A percentile compares a stretch with the other conserved stretches of the same genome.
Conservation (phyloP, 2,113 vertebrate species). For the Grammatotria lemairii region DNA sequence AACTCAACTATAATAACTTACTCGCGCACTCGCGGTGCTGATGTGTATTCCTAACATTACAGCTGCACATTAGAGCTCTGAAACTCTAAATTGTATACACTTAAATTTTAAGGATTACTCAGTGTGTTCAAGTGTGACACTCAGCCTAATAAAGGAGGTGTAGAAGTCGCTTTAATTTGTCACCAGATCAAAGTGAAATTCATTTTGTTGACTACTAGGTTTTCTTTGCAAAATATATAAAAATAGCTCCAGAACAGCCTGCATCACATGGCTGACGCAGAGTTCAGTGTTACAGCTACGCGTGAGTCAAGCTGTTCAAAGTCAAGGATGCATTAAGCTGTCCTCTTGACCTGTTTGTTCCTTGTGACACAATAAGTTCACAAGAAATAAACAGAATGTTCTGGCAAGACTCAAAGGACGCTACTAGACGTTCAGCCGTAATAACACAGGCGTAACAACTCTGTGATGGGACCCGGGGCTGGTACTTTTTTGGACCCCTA, state of each 20-base stretch:
- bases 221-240: background rate
- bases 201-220: background rate
- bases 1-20: background rate
- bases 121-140: background rate
- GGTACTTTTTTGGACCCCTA: background rate
- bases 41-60: background rate
- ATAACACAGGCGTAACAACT: background rate
- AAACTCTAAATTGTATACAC: background rate
- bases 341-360: background rate
- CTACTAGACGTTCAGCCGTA: background rate
- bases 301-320: background rate
- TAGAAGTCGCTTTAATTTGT: background rate
- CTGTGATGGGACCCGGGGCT: background rate
- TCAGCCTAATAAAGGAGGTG: background rate
- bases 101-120: background rate
- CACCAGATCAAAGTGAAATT: background rate
- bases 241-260: background rate
- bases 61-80: background rate
- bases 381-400: background rate
- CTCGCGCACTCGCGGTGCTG: background rate
- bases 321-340: background rate
- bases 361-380: background rate
- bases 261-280: background rate
- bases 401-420: background rate
- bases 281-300: background rate